Percentiles rank a stretch among this genome's conserved stretches.
Conservation (phyloP, 2,113 vertebrate species). For the Etia nguti region DNA sequence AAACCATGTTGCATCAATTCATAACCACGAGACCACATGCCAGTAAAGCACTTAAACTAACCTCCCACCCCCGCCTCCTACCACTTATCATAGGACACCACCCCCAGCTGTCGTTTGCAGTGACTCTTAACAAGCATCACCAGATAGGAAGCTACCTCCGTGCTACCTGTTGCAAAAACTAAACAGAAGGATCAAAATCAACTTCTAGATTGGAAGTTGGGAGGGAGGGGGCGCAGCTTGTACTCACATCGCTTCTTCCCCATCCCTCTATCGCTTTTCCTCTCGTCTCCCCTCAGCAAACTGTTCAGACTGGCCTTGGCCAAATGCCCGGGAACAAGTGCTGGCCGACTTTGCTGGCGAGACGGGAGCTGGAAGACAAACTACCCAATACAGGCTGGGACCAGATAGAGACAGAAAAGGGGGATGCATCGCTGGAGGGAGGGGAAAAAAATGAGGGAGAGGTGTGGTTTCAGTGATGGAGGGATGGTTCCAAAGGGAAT, state of each 20-base stretch:
- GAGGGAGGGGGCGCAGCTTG: not conserved
- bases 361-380: constrained; percentile 52
- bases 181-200: not conserved
- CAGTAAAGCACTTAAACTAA: constrained; percentile 36
- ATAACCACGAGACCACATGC: constrained; percentile 28
- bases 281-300: not conserved
- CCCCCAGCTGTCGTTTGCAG: not conserved
- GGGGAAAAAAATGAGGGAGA: not conserved
- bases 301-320: constrained; percentile 39
- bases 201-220: not conserved
- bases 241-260: not conserved
- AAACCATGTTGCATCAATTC: constrained; percentile 43
- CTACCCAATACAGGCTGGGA: constrained; percentile 34
- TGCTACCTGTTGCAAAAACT: constrained; percentile 12
- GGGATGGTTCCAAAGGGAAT: constrained; percentile 34
- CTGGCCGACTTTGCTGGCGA: constrained; percentile 17
- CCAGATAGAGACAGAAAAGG: constrained; percentile 46
- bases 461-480: constrained; percentile 14
- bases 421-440: not conserved
- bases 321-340: constrained; percentile 38
- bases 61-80: not conserved
- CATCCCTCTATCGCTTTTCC: not conserved
- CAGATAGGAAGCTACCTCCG: not conserved
- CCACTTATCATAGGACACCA: not conserved
- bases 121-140: not conserved